Evolutionary conservation across 2,797 vertebrate species (phyloP), one percentile per base, ranked within the genome.

Genomic region (Periophthalmus magnuspinnatus): DNA sequence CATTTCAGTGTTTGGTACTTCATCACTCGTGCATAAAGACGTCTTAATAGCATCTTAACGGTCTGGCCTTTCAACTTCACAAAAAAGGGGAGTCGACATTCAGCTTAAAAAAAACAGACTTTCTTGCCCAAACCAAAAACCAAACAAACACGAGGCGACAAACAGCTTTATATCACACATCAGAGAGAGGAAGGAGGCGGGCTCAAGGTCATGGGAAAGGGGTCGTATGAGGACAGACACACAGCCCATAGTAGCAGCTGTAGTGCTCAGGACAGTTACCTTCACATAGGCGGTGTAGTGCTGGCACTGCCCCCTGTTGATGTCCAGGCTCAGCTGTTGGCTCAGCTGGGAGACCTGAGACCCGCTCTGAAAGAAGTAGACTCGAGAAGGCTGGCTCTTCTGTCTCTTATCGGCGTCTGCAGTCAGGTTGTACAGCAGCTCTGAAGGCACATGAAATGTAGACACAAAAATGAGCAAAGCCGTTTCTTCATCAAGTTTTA

Each of bases 401-500:
- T 95, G 94, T 70, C 96, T 95, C 85, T 97, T 98, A 65, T 93
- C 92, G 81, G 94, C 94, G 78, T 99, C 98, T 36, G 96, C 96
- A 0, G 95, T 97, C 87, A 99, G 88, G 86, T 97, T 93, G 63
- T 97, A 99, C 83, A 94, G 92, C 91, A 99, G 77, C 72, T 93
- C 98, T 99, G 82, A 68, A 65, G 57, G 58, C 69, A 76, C 54
- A 64, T 62, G 45, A 32, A 19, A 5, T 55, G 79, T 13, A 81
- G 33, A 62, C 59, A 67, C 17, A 41, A 68, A 59, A 57, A 57
- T 28, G 5, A 57, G 22, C 21, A 56, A 52, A 52, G 48, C 11
- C 13, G 4, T 3, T 52, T 19, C n/a, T 21, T 52, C 19, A n/a
- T 7, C 6, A 50, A 8, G 0, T 50, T 19, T 50, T 41, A 41